These are phyloP conservation scores for Corythornis vintsioides DNA, from an alignment of 2,113 vertebrate genomes.

Conservation along the genomic window DNA sequence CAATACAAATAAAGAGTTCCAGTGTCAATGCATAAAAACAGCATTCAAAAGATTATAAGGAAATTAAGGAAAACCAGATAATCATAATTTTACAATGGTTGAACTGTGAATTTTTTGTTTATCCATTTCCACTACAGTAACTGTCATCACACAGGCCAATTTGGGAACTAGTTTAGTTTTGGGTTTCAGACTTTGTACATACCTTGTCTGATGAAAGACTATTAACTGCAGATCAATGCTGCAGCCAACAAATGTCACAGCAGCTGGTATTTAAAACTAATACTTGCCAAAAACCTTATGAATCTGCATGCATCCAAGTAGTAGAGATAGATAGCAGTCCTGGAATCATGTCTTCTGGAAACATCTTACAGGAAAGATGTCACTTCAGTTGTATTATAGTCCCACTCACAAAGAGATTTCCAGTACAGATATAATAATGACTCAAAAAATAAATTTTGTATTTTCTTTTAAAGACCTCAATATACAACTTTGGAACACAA, in stretches of 20 bases:
- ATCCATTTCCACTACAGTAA: not conserved
- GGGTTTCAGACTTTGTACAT: not conserved
- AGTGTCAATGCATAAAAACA: not conserved
- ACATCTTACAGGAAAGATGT: not conserved
- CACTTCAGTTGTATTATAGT: not conserved
- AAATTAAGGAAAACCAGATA: conserved; percentile 1
- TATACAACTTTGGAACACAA: not conserved
- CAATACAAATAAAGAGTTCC: not conserved
- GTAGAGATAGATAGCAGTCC: not conserved
- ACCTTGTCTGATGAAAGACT: not conserved
- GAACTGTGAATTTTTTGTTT: not conserved
- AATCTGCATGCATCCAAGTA: not conserved
- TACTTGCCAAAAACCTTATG: not conserved
- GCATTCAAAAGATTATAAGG: not conserved
- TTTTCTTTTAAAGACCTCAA: not conserved
- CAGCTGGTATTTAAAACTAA: not conserved
- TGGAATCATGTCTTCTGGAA: not conserved
- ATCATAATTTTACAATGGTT: not conserved
- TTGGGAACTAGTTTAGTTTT: not conserved
- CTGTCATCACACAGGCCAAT: not conserved
- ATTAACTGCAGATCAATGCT: not conserved
- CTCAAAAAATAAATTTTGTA: not conserved
- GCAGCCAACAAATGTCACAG: not conserved
- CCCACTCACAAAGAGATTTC: not conserved
- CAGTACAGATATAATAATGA: not conserved